These are phyloP conservation scores for Dynastes hyllus DNA, from an alignment of 2,888 invertebrate genomes.

Conservation along the genomic window DNA sequence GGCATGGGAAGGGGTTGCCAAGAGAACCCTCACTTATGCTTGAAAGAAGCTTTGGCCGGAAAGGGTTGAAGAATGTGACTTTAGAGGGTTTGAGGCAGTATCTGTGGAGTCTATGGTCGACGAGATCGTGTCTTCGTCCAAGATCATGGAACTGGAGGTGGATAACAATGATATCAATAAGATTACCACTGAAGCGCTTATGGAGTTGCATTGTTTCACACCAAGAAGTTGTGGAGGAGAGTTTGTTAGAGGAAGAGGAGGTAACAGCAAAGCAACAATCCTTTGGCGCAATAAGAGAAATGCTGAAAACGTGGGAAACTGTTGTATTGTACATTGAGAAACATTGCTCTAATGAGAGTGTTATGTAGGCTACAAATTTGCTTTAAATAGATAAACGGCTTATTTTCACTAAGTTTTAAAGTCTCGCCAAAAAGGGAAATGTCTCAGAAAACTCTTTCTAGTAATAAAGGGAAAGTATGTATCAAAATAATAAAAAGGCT, in stretches of 20 bases:
- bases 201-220: neutral
- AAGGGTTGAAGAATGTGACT: neutral
- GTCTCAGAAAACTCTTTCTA: too few species aligned
- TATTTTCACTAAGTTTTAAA: slow-evolving; percentile 51
- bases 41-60: slow-evolving; percentile 48
- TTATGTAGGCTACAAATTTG: slow-evolving; percentile 35
- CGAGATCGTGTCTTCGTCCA: slow-evolving; percentile 57
- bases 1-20: slow-evolving; percentile 53
- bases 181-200: neutral
- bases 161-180: too few species aligned
- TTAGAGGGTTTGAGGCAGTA: slow-evolving; percentile 40
- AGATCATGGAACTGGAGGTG: slow-evolving; percentile 50
- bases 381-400: too few species aligned
- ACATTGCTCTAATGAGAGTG: slow-evolving; percentile 38
- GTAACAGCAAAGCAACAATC: neutral
- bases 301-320: neutral
- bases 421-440: slow-evolving; percentile 43
- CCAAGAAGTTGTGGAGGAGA: neutral
- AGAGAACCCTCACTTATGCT: slow-evolving; percentile 50
- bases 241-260: too few species aligned
- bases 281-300: neutral
- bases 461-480: neutral
- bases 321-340: neutral
- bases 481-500: too few species aligned
- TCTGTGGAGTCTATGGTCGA: slow-evolving; percentile 50